A percentile compares a stretch with the other conserved stretches of the same genome.
phyloP scores from a whole-genome alignment of 1,140 invertebrate genomes.

The Orius insidiosus region DNA sequence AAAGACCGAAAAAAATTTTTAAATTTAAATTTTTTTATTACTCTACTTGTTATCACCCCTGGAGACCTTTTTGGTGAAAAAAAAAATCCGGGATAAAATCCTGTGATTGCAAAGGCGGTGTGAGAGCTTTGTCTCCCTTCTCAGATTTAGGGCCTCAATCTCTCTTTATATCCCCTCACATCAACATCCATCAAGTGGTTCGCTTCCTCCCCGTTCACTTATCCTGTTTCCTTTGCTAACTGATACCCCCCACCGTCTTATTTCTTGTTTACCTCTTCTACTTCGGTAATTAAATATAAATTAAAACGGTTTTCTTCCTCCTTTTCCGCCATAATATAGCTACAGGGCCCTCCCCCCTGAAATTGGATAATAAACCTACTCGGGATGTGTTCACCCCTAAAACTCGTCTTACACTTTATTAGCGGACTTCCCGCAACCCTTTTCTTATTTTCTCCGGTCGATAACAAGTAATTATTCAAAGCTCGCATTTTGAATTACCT shows the following conservation, averaged over 20 bases:
- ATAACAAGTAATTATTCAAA: constrained; percentile 7
- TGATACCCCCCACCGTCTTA: constrained; percentile 5
- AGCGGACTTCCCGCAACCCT: constrained; percentile 2
- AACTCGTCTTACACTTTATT: constrained; percentile 8
- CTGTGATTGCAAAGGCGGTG: too few relatives aligned
- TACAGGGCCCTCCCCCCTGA: neutral
- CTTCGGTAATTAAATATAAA: constrained; percentile 10
- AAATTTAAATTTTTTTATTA: too few relatives aligned
- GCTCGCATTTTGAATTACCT: too few relatives aligned
- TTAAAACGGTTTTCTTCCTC: constrained; percentile 5
- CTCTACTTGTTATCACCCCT: too few relatives aligned
- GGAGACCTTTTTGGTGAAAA: too few relatives aligned
- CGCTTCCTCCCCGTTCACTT: constrained; percentile 3
- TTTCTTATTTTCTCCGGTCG: neutral
- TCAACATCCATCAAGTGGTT: constrained; percentile 7
- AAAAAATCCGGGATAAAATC: too few relatives aligned
- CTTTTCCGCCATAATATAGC: neutral
- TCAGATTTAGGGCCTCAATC: constrained; percentile 10
- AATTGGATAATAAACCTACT: constrained; percentile 11
- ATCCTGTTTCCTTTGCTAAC: constrained; percentile 12
- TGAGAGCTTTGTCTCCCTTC: constrained; percentile 8
- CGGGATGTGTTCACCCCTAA: constrained; percentile 3
- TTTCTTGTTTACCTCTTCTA: constrained; percentile 10
- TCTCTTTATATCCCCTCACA: constrained; percentile 9
- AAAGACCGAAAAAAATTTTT: too few relatives aligned